These are phyloP conservation scores for Rhyacophila evoluta DNA, from an alignment of 2,888 invertebrate genomes.

Conservation along the genomic window DNA sequence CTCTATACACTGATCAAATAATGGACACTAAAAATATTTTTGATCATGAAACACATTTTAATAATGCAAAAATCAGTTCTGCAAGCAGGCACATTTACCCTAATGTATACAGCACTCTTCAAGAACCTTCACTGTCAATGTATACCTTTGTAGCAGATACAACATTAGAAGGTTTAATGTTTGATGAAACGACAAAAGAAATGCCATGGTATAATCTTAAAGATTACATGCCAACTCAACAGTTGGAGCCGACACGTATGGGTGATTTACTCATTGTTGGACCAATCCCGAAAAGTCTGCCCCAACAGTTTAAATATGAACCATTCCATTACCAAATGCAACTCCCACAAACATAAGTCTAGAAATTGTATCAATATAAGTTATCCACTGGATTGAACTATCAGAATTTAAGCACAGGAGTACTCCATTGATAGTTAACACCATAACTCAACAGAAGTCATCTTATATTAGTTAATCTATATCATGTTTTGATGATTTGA, in stretches of 20 bases:
- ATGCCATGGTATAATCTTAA: not conserved
- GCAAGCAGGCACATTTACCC: not conserved
- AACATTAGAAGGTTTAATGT: not conserved
- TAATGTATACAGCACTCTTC: not conserved
- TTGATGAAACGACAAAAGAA: not conserved
- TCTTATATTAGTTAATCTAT: too few relatives aligned
- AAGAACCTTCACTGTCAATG: not conserved
- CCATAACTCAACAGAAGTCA: too few relatives aligned
- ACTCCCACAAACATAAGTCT: slow-evolving; percentile 34
- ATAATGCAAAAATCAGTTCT: not conserved
- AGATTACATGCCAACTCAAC: not conserved
- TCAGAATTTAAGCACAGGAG: too few relatives aligned
- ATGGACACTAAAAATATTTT: not conserved
- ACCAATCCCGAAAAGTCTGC: slow-evolving; percentile 48
- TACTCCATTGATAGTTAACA: too few relatives aligned
- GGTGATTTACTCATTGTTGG: slow-evolving; percentile 47
- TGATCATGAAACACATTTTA: not conserved
- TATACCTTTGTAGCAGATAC: not conserved
- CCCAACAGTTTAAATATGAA: slow-evolving; percentile 33
- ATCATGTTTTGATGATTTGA: too few relatives aligned
- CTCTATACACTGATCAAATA: not conserved
- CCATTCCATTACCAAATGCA: slow-evolving; percentile 41
- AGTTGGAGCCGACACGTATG: not conserved
- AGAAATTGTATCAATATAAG: too few relatives aligned
- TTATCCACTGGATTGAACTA: too few relatives aligned